Percentiles rank a stretch among this genome's conserved stretches.
Evolutionary conservation across 2,113 vertebrate species (phyloP).

Genomic region (Rousettus leschenaultii): DNA sequence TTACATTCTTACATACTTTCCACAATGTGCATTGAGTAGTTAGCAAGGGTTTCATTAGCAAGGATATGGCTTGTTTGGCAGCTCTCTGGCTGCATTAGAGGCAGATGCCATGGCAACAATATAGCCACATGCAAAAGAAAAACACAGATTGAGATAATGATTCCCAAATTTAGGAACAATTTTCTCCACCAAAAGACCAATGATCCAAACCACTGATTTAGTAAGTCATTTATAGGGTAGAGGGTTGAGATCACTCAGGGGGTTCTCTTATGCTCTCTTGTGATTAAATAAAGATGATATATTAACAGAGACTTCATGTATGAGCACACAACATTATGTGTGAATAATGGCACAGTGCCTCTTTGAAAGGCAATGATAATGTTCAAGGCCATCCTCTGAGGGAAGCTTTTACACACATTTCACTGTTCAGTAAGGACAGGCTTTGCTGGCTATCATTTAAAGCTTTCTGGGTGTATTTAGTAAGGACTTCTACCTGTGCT

Average conservation of each 20-base stretch:
- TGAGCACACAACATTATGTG: neutral
- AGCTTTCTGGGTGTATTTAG: neutral
- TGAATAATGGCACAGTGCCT: neutral
- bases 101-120: neutral
- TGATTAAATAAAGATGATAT: neutral
- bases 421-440: neutral
- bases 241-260: neutral
- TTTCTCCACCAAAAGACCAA: neutral
- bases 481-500: neutral
- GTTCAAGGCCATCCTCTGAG: neutral
- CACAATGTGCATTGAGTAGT: neutral
- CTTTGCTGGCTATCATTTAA: neutral
- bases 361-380: neutral
- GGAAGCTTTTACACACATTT: neutral
- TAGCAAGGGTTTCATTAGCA: neutral
- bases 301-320: neutral
- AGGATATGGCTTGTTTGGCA: neutral
- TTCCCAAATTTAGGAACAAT: neutral
- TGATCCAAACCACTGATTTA: neutral
- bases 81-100: neutral
- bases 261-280: neutral
- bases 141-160: neutral
- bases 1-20: neutral
- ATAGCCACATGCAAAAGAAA: neutral
- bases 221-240: neutral